Conservation (phyloP, 2,888 invertebrate species). For the Xestia c-nigrum region DNA sequence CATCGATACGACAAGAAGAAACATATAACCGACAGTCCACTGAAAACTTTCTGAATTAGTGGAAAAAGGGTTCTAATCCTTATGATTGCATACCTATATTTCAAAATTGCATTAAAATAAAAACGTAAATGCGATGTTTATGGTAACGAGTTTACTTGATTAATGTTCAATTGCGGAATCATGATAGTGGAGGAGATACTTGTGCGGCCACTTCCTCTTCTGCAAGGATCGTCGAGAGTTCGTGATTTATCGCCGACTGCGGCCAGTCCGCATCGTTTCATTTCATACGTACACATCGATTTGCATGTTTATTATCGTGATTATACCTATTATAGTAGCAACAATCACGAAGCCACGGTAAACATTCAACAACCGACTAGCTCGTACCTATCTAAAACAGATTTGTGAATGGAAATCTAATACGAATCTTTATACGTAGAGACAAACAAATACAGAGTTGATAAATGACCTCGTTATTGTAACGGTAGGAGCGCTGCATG, state of each 20-base stretch:
- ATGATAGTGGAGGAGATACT: slow-evolving; percentile 72
- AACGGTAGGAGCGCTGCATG: slow-evolving; percentile 88
- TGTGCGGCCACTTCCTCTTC: slow-evolving; percentile 73
- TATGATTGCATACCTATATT: slow-evolving; percentile 46
- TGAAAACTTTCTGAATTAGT: slow-evolving; percentile 2
- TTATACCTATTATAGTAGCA: slow-evolving; percentile 62
- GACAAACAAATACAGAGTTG: slow-evolving; percentile 87
- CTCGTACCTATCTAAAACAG: slow-evolving; percentile 66
- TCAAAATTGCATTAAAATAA: slow-evolving; percentile 63
- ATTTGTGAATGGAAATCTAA: slow-evolving; percentile 63
- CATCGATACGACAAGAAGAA: no score
- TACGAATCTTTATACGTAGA: slow-evolving; percentile 79
- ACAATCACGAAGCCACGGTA: slow-evolving; percentile 61
- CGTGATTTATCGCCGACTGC: slow-evolving; percentile 72
- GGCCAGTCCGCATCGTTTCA: slow-evolving; percentile 58
- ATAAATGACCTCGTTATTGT: slow-evolving; percentile 90
- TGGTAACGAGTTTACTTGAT: slow-evolving; percentile 75
- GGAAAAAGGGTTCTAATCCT: neutral
- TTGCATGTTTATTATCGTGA: slow-evolving; percentile 66
- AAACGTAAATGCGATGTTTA: slow-evolving; percentile 73
- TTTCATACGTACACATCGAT: slow-evolving; percentile 64
- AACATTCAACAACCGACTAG: slow-evolving; percentile 48
- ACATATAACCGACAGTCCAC: neutral
- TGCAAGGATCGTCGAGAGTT: slow-evolving; percentile 72
- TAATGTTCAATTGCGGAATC: slow-evolving; percentile 75